These are phyloP conservation scores for Sylvilagus floridanus DNA, from an alignment of 2,797 vertebrate species.

Conservation along the genomic window DNA sequence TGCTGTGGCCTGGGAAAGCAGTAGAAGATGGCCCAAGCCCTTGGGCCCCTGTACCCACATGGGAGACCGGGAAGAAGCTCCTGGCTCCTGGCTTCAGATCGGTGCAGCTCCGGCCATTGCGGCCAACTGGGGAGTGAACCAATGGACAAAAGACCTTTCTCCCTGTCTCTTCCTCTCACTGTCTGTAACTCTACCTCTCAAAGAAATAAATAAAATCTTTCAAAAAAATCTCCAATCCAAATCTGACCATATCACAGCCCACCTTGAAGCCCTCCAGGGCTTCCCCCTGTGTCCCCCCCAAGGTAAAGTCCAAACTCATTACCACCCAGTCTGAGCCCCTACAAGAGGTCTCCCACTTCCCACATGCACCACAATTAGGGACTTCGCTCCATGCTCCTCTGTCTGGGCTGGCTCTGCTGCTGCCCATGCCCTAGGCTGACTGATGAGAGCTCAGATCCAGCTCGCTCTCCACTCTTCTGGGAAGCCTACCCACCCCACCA, in stretches of 20 bases:
- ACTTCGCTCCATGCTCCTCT: background rate
- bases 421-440: rapidly evolving
- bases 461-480: background rate
- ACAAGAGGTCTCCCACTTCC: background rate
- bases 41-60: too few species aligned
- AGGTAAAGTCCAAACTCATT: background rate
- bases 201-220: too few species aligned
- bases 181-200: too few species aligned
- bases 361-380: too few species aligned
- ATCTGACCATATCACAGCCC: background rate
- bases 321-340: background rate
- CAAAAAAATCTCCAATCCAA: background rate
- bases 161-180: too few species aligned
- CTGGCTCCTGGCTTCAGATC: too few species aligned
- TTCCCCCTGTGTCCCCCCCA: background rate
- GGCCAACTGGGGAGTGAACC: too few species aligned
- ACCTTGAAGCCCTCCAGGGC: background rate
- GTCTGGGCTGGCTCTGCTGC: background rate
- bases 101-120: too few species aligned
- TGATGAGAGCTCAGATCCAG: background rate
- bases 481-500: background rate
- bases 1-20: too few species aligned
- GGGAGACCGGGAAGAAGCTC: too few species aligned
- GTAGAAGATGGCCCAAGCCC: too few species aligned
- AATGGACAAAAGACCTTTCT: too few species aligned